These are phyloP conservation scores for Marronus borbonicus DNA, from an alignment of 2,888 invertebrate species.

Conservation along the genomic window DNA sequence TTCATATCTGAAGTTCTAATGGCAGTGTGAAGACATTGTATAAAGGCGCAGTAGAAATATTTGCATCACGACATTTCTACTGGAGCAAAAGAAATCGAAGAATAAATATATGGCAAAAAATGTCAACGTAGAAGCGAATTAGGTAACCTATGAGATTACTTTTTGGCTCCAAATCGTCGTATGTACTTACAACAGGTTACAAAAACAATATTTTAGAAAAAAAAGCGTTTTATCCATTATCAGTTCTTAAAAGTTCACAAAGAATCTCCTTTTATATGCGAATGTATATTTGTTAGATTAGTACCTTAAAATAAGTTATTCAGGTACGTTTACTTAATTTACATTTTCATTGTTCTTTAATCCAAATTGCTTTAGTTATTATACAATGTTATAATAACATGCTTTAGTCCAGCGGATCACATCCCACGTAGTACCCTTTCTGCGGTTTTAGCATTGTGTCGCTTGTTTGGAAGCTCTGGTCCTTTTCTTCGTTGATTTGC, in stretches of 20 bases:
- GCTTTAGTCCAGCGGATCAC: not conserved
- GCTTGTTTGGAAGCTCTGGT: not conserved
- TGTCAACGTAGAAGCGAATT: too few relatives aligned
- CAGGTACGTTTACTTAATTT: not conserved
- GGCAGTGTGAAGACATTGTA: too few relatives aligned
- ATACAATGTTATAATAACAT: not conserved
- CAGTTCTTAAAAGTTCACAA: not conserved
- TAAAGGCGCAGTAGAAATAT: too few relatives aligned
- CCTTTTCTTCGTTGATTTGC: constrained; percentile 5
- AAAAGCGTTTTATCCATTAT: not conserved
- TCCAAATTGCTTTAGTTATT: not conserved
- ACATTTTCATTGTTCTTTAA: not conserved
- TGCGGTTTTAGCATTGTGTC: not conserved
- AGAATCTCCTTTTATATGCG: not conserved
- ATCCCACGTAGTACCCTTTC: not conserved
- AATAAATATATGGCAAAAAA: too few relatives aligned
- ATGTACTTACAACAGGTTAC: too few relatives aligned
- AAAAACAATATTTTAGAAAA: too few relatives aligned
- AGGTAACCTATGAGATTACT: too few relatives aligned
- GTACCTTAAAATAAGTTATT: not conserved
- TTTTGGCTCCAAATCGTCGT: too few relatives aligned
- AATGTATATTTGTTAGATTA: not conserved
- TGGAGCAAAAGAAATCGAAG: too few relatives aligned
- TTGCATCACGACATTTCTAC: too few relatives aligned
- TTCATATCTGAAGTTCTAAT: too few relatives aligned